Percentiles rank a stretch among this genome's conserved stretches.
phyloP scores from a whole-genome alignment of 1,140 invertebrate species.

The Drosophila nigromelanica region DNA sequence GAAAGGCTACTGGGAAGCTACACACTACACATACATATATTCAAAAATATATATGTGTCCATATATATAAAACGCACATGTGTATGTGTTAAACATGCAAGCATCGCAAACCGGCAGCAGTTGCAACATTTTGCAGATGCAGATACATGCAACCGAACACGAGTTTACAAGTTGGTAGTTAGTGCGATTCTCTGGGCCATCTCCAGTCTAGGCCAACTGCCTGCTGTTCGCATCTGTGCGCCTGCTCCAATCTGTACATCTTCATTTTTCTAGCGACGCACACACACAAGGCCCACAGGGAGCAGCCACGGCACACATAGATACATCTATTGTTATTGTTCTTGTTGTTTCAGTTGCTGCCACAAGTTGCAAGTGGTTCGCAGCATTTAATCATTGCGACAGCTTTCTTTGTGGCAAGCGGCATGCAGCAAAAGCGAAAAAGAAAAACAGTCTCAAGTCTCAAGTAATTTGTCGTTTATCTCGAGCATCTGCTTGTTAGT shows the following conservation, averaged over 20 bases:
- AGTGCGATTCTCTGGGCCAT: conserved; percentile 62
- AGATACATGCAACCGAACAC: conserved; percentile 25
- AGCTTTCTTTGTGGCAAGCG: background rate
- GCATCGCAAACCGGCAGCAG: conserved; percentile 23
- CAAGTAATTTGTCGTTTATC: conserved; percentile 21
- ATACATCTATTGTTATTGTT: conserved; percentile 20
- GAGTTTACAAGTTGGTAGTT: background rate
- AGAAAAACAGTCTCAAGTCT: background rate
- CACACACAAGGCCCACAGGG: conserved; percentile 11
- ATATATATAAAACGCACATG: background rate
- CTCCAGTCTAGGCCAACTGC: conserved; percentile 39
- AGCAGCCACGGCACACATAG: background rate
- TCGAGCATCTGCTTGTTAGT: conserved; percentile 25
- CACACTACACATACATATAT: background rate
- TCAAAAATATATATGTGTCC: background rate
- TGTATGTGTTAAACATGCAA: conserved; percentile 3
- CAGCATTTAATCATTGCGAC: conserved; percentile 25
- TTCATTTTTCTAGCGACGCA: conserved; percentile 75
- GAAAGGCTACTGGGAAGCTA: conserved; percentile 5
- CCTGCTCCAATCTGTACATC: conserved; percentile 77
- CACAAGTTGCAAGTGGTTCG: conserved; percentile 33
- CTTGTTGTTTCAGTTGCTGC: conserved; percentile 18
- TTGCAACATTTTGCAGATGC: conserved; percentile 37
- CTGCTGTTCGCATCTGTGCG: conserved; percentile 52
- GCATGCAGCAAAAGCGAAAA: background rate